Base-by-base conservation (phyloP, 2,888 invertebrate genomes). In the Hydrotaea cyrtoneurina region DNA sequence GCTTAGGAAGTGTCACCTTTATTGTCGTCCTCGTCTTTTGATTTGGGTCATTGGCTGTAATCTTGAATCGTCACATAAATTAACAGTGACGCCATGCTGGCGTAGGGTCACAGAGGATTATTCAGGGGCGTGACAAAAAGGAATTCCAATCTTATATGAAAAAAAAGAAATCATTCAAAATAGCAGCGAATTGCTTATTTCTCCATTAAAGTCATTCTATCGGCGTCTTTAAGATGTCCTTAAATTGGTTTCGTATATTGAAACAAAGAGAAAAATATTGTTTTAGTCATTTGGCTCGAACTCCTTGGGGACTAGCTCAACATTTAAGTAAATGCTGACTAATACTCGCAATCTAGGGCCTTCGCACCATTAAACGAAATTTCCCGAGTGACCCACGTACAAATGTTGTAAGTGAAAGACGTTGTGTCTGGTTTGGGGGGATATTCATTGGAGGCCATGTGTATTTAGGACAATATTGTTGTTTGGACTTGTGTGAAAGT, bases 391-490 rank as follows among this genome's bases (percentile, higher is more conserved):
- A 59, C 59, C 59, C 21, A 57, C 57, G 21, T 21, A 57, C 26
- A 59, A n/a, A 13, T 26, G 59, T 23, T 11, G 13, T 13, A 10
- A 13, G 11, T 13, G 31, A 17, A 62, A n/a, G 7, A 31, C 31
- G 7, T 10, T 59, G 15, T 59, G 26, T 13, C 15, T 13, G 59
- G 8, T 5, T 26, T 59, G 13, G 13, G 31, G n/a, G 31, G n/a
- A 2, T 36, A 62, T 31, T n/a, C 15, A 31, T 62, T 59, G n/a
- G 31, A 31, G 62, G 62, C 36, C 15, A 31, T 62, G 62, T 62
- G 62, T 62, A 62, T 62, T 62, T 62, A 62, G 62, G 62, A 62
- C 62, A n/a, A n/a, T 31, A 31, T 62, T 31, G 7, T 62, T 23
- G 31, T 31, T 31, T 31, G 13, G 26, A 4, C n/a, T 31, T 59